A percentile compares a stretch with the other conserved stretches of the same genome.
Conservation (phyloP, 2,113 vertebrate genomes). For the Sclerurus mexicanus region DNA sequence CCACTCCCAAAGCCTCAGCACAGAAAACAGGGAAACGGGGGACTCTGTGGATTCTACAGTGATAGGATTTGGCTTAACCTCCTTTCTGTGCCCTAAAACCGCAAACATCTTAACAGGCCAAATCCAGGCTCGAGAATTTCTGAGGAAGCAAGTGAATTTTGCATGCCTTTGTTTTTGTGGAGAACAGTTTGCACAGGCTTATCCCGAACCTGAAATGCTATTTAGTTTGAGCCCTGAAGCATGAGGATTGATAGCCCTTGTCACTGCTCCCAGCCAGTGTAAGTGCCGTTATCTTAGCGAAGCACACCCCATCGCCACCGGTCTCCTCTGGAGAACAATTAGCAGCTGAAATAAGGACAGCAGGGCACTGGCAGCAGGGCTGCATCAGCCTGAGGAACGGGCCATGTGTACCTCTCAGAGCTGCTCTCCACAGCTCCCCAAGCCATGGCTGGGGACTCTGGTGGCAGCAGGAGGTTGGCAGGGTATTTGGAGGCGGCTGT, state of each 20-base stretch:
- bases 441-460: background rate
- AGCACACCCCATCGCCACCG: background rate
- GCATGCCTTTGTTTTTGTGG: background rate
- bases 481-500: background rate
- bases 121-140: background rate
- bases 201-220: background rate
- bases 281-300: slow-evolving; percentile 22
- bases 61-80: background rate
- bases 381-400: background rate
- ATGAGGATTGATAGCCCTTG: slow-evolving; percentile 21
- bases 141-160: background rate
- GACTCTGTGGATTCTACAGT: background rate
- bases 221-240: slow-evolving; percentile 9
- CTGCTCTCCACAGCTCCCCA: background rate
- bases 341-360: background rate
- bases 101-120: background rate
- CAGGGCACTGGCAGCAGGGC: background rate
- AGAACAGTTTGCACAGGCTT: background rate
- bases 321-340: slow-evolving; percentile 30
- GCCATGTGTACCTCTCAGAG: background rate
- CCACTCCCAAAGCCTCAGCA: fast-evolving
- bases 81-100: background rate
- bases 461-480: background rate
- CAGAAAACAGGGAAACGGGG: background rate
- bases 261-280: background rate